Conservation (phyloP, 2,797 vertebrate genomes). For the Parauchenoglanis ngamensis region DNA sequence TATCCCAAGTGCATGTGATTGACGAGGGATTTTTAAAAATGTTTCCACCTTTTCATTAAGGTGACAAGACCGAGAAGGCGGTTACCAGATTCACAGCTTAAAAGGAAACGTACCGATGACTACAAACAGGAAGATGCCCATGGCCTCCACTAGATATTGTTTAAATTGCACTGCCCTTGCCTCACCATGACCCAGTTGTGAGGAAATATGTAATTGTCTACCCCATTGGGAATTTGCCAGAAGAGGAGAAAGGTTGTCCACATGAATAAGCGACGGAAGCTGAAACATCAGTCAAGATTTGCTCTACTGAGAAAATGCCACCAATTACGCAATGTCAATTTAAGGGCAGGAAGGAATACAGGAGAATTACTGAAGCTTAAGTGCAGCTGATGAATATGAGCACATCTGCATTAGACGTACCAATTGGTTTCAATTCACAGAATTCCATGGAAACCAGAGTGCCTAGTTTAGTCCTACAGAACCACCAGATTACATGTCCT, state of each 20-base stretch:
- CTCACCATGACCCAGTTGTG: conserved; percentile 47
- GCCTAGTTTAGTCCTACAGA: not conserved
- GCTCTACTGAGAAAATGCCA: conserved; percentile 18
- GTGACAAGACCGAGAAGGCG: not conserved
- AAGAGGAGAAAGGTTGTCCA: conserved; percentile 34
- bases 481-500: not conserved
- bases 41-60: not conserved
- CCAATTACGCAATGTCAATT: conserved; percentile 22
- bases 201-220: conserved; percentile 54
- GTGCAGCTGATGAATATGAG: not conserved
- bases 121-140: conserved; percentile 47
- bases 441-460: not conserved
- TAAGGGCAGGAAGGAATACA: conserved; percentile 28
- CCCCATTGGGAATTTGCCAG: conserved; percentile 45
- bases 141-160: conserved; percentile 47
- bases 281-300: conserved; percentile 41
- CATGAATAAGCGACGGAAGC: conserved; percentile 42
- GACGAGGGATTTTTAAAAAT: not conserved
- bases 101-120: not conserved
- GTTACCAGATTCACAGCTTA: conserved; percentile 19
- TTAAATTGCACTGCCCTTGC: conserved; percentile 45
- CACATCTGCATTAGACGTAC: not conserved
- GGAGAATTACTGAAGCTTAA: not conserved
- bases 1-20: not conserved
- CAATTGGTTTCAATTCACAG: not conserved